These are phyloP conservation scores for Drosophila formosana DNA, from an alignment of 2,888 invertebrate species.

Conservation along the genomic window DNA sequence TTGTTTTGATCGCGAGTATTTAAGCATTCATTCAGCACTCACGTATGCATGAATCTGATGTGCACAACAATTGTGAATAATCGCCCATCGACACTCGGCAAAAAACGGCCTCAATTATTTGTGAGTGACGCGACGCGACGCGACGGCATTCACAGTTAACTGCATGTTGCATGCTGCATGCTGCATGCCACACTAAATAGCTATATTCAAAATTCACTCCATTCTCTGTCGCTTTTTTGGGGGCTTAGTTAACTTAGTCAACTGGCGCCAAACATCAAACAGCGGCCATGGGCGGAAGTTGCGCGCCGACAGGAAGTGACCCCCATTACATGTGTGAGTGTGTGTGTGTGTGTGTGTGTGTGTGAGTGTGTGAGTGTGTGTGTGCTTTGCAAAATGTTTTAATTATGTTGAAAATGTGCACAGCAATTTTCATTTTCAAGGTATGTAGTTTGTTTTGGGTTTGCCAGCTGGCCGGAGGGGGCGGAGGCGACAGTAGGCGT, in stretches of 20 bases:
- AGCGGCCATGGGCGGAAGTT: constrained; percentile 58
- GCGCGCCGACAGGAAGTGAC: constrained; percentile 72
- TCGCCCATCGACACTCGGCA: neutral
- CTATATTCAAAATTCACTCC: constrained; percentile 5
- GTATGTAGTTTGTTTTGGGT: constrained; percentile 33
- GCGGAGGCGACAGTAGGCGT: neutral
- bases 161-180: constrained; percentile 3
- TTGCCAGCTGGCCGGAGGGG: neutral
- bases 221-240: neutral
- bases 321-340: constrained; percentile 31
- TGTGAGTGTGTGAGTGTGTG: constrained; percentile 12
- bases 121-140: neutral
- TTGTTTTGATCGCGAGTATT: too few species aligned
- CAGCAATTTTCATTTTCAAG: constrained; percentile 63
- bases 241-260: constrained; percentile 44
- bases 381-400: constrained; percentile 66
- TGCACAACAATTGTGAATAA: neutral
- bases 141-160: constrained; percentile 14
- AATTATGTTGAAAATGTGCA: constrained; percentile 71
- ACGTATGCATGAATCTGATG: too few species aligned
- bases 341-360: constrained; percentile 6
- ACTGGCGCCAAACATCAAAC: constrained; percentile 56
- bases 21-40: too few species aligned
- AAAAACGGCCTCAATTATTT: constrained; percentile 21
- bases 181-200: constrained; percentile 28